Conservation (phyloP, 1,140 invertebrate species). For the Venustaconcha ellipsiformis region DNA sequence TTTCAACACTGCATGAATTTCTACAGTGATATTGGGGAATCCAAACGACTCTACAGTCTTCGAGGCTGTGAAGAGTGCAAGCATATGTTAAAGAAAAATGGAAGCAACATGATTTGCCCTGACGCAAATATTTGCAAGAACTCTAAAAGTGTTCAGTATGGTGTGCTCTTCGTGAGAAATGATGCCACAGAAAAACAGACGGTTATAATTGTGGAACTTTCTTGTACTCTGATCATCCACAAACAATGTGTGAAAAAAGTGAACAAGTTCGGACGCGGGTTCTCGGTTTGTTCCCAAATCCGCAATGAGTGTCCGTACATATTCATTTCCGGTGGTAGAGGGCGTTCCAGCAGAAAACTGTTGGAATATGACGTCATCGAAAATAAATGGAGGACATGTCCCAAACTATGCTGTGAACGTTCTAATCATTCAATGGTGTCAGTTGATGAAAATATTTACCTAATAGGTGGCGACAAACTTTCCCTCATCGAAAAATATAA, state of each 20-base stretch:
- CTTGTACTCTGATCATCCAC: not conserved
- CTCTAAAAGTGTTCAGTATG: no score
- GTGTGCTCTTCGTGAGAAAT: no score
- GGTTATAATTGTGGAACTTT: no score
- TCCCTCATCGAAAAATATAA: constrained; percentile 16
- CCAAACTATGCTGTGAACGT: constrained; percentile 1
- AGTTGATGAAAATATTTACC: constrained; percentile 3
- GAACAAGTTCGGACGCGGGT: constrained; percentile 15
- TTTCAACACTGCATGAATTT: no score
- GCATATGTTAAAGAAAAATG: no score
- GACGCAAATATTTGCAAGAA: no score
- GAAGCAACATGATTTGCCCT: no score
- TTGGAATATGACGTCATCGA: constrained; percentile 21
- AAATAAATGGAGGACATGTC: constrained; percentile 15
- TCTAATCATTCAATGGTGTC: constrained; percentile 15
- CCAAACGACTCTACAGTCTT: no score
- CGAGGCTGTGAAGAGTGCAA: no score
- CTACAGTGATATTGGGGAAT: no score
- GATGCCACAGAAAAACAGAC: no score
- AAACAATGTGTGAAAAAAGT: constrained; percentile 17
- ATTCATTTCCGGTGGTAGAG: constrained; percentile 19
- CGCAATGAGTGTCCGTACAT: constrained; percentile 19
- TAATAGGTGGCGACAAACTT: constrained; percentile 17
- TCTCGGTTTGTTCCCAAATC: constrained; percentile 11
- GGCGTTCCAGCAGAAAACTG: not conserved